These are phyloP conservation scores for Cartodere bifasciata DNA, from an alignment of 2,888 invertebrate genomes.

Conservation along the genomic window DNA sequence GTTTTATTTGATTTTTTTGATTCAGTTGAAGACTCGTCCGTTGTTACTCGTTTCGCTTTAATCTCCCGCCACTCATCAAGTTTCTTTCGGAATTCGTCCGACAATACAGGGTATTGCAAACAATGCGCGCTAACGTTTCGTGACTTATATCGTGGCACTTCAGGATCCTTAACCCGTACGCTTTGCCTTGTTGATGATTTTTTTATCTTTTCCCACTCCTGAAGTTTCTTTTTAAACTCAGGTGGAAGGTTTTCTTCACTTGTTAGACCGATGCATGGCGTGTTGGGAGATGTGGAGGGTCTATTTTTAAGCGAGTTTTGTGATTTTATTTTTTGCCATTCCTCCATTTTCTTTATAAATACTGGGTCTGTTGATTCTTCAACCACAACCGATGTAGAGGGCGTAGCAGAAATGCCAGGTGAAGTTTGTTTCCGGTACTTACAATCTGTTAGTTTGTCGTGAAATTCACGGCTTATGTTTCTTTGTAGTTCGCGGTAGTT, in stretches of 20 bases:
- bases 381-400: constrained; percentile 11
- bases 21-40: constrained; percentile 15
- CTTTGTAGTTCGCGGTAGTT: constrained; percentile 61
- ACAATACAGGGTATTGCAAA: constrained; percentile 54
- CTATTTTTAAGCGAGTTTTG: constrained; percentile 20
- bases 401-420: constrained; percentile 9
- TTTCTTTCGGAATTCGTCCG: constrained; percentile 73
- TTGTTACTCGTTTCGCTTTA: constrained; percentile 40
- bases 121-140: constrained; percentile 22
- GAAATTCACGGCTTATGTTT: constrained; percentile 61
- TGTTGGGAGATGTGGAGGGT: too few species aligned
- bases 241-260: constrained; percentile 61
- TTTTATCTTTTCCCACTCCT: constrained; percentile 74
- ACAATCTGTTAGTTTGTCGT: constrained; percentile 53
- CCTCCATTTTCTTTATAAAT: constrained; percentile 36
- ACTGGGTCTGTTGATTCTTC: constrained; percentile 31
- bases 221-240: constrained; percentile 70
- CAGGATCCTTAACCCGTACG: constrained; percentile 38
- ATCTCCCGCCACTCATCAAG: constrained; percentile 78
- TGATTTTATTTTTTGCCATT: constrained; percentile 39
- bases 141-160: constrained; percentile 51
- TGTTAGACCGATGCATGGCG: constrained; percentile 28
- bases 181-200: constrained; percentile 28
- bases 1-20: too few species aligned
- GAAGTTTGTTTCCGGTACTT: constrained; percentile 27